Evolutionary conservation across 1,140 invertebrate species (phyloP).

Genomic region (Rhagoletis pomonella): DNA sequence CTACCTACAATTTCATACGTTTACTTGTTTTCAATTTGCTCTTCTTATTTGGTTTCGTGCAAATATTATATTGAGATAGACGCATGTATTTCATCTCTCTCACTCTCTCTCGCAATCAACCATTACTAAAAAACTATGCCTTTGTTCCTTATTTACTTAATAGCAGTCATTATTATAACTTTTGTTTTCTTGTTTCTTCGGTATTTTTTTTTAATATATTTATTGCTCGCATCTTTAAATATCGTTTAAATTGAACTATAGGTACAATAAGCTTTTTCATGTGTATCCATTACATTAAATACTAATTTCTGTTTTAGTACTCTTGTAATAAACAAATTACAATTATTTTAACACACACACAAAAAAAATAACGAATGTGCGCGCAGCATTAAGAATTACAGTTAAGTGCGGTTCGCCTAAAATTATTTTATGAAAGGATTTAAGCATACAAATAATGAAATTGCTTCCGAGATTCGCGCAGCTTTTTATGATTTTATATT

Average conservation of each 20-base stretch:
- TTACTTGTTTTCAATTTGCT: background rate
- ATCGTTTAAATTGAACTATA: constrained; percentile 43
- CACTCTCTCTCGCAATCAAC: background rate
- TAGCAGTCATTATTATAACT: constrained; percentile 45
- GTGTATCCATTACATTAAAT: constrained; percentile 38
- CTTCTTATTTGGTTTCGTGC: constrained; percentile 21
- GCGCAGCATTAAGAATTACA: background rate
- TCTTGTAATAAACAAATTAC: constrained; percentile 26
- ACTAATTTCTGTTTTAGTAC: constrained; percentile 50
- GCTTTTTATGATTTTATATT: constrained; percentile 25
- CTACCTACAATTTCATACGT: background rate
- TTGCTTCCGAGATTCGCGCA: background rate
- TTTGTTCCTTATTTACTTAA: constrained; percentile 41
- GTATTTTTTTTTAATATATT: constrained; percentile 24
- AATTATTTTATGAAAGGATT: background rate
- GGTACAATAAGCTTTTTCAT: constrained; percentile 30
- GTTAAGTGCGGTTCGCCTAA: background rate
- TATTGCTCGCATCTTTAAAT: constrained; percentile 46
- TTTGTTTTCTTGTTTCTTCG: constrained; percentile 38
- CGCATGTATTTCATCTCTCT: background rate
- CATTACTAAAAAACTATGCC: constrained; percentile 15
- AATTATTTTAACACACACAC: constrained; percentile 4
- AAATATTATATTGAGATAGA: constrained; percentile 29
- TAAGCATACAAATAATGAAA: too few species aligned
- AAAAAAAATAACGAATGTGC: background rate